phyloP scores from a whole-genome alignment of 2,113 vertebrate genomes.

The Engystomops pustulosus region DNA sequence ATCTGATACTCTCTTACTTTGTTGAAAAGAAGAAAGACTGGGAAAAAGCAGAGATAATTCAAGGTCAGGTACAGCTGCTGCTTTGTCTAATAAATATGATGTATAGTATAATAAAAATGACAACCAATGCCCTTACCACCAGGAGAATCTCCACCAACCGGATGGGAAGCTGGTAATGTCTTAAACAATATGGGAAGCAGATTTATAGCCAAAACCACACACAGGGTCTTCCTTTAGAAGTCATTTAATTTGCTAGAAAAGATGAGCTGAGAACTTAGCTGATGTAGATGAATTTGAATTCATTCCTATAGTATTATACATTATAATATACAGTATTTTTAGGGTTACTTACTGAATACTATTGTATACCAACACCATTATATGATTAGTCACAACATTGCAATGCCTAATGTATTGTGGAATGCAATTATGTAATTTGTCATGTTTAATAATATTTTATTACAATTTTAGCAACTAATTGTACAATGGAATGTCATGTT shows the following conservation, averaged over 20 bases:
- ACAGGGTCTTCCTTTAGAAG: conserved; percentile 18
- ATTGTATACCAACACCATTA: background rate
- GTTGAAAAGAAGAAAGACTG: conserved; percentile 39
- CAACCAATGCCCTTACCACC: conserved; percentile 48
- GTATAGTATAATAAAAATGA: conserved; percentile 53
- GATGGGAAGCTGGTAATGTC: conserved; percentile 22
- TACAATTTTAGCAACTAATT: too few species aligned
- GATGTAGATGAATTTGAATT: background rate
- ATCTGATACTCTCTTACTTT: conserved; percentile 36
- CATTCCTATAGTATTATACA: background rate
- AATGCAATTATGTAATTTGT: background rate
- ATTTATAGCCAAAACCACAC: conserved; percentile 43
- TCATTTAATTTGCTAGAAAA: conserved; percentile 8
- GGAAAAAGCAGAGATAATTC: conserved; percentile 47
- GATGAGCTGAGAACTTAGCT: conserved; percentile 7
- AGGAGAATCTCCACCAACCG: conserved; percentile 44
- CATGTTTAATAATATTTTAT: too few species aligned
- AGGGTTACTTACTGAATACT: background rate
- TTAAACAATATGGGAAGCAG: conserved; percentile 40
- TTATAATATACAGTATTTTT: background rate
- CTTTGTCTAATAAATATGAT: conserved; percentile 51
- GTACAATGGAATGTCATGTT: too few species aligned
- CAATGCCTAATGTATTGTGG: background rate
- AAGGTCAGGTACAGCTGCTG: conserved; percentile 51
- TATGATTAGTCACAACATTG: too few species aligned